phyloP scores from a whole-genome alignment of 2,113 vertebrate species.

The Microtus ochrogaster region DNA sequence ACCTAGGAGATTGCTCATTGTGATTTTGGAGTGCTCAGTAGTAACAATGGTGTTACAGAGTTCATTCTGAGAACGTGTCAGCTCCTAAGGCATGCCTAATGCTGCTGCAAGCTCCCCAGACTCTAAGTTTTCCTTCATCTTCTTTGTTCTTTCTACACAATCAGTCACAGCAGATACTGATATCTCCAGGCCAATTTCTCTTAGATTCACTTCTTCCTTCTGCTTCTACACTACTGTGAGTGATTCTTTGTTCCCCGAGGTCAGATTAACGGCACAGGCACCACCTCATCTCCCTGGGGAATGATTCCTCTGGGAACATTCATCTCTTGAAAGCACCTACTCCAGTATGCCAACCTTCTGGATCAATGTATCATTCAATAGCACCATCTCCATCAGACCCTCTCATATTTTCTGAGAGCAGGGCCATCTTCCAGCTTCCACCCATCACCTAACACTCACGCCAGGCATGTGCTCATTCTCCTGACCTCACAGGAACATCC shows the following conservation, averaged over 20 bases:
- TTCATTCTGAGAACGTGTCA: neutral
- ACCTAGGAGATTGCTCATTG: neutral
- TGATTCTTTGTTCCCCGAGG: neutral
- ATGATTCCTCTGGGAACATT: neutral
- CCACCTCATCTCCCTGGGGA: neutral
- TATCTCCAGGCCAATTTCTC: neutral
- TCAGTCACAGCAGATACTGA: neutral
- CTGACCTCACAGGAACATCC: neutral
- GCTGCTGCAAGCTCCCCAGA: rapidly evolving
- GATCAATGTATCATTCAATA: neutral
- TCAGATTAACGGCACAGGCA: neutral
- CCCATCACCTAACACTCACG: neutral
- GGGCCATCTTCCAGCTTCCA: neutral
- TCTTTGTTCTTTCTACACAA: neutral
- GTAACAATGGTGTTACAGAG: neutral
- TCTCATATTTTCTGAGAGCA: neutral
- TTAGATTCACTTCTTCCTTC: neutral
- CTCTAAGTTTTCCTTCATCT: neutral
- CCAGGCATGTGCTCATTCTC: rapidly evolving
- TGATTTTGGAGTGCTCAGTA: neutral
- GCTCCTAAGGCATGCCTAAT: neutral
- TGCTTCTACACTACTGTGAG: neutral
- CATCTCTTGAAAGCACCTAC: neutral
- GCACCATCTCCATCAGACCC: neutral
- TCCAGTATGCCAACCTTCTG: neutral